phyloP scores from a whole-genome alignment of 2,888 invertebrate genomes.

The Leptura quadrifasciata region DNA sequence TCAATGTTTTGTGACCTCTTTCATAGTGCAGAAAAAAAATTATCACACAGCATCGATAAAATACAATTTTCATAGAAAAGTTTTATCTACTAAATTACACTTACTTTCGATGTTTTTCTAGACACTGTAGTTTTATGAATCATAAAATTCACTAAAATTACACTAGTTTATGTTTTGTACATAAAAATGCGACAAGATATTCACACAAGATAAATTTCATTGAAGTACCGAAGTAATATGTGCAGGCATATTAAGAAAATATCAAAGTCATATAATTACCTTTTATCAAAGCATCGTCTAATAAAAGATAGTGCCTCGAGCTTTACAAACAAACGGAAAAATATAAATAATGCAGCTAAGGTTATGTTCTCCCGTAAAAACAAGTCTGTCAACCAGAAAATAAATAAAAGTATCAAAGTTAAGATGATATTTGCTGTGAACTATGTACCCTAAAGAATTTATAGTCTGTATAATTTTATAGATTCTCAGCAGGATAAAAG shows the following conservation, averaged over 20 bases:
- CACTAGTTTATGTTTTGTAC: neutral
- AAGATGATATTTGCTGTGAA: constrained; percentile 45
- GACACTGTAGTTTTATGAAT: neutral
- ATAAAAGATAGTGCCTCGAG: neutral
- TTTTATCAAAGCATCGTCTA: neutral
- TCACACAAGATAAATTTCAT: neutral
- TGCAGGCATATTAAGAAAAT: neutral
- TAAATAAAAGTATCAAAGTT: constrained; percentile 48
- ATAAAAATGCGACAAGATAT: neutral
- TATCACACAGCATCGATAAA: no score
- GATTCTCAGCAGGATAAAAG: constrained; percentile 48
- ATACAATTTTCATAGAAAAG: no score
- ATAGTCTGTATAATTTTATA: constrained; percentile 54
- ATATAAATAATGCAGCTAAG: constrained; percentile 37
- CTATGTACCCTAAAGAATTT: constrained; percentile 49
- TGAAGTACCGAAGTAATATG: neutral
- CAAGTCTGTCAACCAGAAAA: constrained; percentile 46
- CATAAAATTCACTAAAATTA: neutral
- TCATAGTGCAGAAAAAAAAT: no score
- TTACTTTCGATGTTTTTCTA: neutral
- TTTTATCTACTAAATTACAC: no score
- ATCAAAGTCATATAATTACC: neutral
- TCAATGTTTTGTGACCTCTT: no score
- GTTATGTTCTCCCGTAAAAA: constrained; percentile 38
- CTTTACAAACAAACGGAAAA: constrained; percentile 13